A percentile compares a stretch with the other conserved stretches of the same genome.
Evolutionary conservation across 1,140 invertebrate genomes (phyloP).

Genomic region (Akabosia matsudoensis): DNA sequence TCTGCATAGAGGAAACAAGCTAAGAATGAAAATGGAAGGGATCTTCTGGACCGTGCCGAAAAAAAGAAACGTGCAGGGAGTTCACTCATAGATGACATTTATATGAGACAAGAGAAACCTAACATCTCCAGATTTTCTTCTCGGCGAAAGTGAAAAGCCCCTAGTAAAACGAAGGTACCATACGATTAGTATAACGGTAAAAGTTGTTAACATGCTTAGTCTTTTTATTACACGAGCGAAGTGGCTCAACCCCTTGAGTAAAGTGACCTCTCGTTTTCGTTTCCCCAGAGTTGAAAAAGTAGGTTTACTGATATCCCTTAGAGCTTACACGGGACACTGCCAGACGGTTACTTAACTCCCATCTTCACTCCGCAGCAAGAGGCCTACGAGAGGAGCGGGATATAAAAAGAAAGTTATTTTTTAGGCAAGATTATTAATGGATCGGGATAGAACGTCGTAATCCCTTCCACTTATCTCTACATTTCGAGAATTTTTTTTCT

Average conservation of each 20-base stretch:
- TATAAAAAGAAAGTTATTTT: conserved; percentile 3
- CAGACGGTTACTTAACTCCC: not conserved
- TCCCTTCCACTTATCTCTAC: not conserved
- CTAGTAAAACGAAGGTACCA: no score
- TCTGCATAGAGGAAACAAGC: no score
- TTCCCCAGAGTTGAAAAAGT: conserved; percentile 19
- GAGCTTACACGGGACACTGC: not conserved
- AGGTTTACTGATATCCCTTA: conserved; percentile 3
- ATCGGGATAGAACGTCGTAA: not conserved
- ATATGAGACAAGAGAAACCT: no score
- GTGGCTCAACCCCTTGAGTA: conserved; percentile 6
- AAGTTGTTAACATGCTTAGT: no score
- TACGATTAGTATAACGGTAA: no score
- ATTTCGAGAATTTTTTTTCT: not conserved
- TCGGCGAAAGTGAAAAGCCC: no score
- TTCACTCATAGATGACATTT: no score
- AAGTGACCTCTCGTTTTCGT: conserved; percentile 23
- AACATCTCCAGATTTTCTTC: no score
- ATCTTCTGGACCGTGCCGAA: no score
- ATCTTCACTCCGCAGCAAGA: not conserved
- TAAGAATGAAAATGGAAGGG: no score
- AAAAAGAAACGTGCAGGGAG: no score
- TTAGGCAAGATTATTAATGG: conserved; percentile 9
- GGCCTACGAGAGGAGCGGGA: not conserved
- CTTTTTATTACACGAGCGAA: not conserved